These are phyloP conservation scores for Empis livida DNA, from an alignment of 2,888 invertebrate genomes.

Conservation along the genomic window DNA sequence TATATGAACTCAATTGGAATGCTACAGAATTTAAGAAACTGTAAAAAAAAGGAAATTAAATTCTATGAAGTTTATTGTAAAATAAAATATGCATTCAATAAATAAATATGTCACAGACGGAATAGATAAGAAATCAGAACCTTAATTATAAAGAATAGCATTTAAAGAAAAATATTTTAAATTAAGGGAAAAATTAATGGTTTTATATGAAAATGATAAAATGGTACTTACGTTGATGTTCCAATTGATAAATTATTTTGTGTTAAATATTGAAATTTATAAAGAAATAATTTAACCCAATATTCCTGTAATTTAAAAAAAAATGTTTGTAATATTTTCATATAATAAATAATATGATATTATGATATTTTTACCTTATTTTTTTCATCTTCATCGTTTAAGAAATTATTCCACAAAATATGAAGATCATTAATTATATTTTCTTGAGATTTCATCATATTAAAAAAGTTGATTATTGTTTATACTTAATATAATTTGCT, in stretches of 20 bases:
- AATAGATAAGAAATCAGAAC: too few species aligned
- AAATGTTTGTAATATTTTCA: not conserved
- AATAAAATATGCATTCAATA: too few species aligned
- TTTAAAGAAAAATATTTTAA: too few species aligned
- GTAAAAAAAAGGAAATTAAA: conserved; percentile 6
- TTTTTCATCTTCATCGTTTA: conserved; percentile 1
- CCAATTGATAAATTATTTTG: conserved; percentile 4
- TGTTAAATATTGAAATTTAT: conserved; percentile 24
- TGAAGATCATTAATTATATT: conserved; percentile 1
- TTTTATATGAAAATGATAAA: too few species aligned
- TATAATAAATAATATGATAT: not conserved
- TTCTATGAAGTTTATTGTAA: not conserved
- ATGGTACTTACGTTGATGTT: conserved; percentile 1
- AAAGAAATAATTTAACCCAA: conserved; percentile 27
- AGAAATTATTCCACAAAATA: conserved; percentile 5
- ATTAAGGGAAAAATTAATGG: not conserved
- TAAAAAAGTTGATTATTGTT: not conserved
- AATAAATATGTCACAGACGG: too few species aligned
- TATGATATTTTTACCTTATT: conserved; percentile 2
- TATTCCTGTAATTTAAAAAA: conserved; percentile 18
- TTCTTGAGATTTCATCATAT: not conserved
- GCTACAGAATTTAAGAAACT: conserved; percentile 30
- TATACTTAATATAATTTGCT: not conserved
- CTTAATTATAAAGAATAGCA: too few species aligned
- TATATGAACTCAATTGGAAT: conserved; percentile 29